A percentile compares a stretch with the other conserved stretches of the same genome.
phyloP scores from a whole-genome alignment of 2,797 vertebrate species.

The Forpus xanthops region DNA sequence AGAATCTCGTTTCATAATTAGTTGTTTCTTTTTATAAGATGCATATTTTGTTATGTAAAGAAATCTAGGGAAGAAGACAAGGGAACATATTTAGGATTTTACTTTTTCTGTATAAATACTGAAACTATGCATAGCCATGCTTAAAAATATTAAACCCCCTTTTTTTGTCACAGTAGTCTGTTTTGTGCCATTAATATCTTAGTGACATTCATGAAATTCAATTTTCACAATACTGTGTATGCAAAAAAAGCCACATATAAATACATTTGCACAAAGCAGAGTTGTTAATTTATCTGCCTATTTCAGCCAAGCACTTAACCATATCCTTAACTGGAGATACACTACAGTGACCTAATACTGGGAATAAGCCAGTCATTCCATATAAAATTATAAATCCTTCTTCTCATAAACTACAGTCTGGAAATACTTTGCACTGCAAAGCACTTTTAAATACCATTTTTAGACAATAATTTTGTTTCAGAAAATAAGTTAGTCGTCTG shows the following conservation, averaged over 20 bases:
- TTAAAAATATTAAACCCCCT: not conserved
- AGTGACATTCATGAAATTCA: not conserved
- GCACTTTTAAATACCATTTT: not conserved
- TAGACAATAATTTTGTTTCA: not conserved
- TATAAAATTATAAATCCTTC: not conserved
- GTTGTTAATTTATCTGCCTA: not conserved
- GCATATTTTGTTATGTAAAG: not conserved
- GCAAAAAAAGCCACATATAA: not conserved
- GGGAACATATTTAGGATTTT: not conserved
- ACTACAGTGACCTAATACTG: not conserved
- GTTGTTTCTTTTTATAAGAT: not conserved
- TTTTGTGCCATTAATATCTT: not conserved
- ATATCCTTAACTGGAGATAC: not conserved
- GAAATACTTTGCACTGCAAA: not conserved
- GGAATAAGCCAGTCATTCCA: not conserved
- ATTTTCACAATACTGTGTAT: not conserved
- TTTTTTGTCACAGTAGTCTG: not conserved
- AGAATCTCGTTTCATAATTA: not conserved
- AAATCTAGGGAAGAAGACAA: not conserved
- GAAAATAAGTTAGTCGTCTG: not conserved
- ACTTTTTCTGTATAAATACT: not conserved
- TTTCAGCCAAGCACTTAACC: not conserved
- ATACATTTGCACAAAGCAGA: not conserved
- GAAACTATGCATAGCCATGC: not conserved
- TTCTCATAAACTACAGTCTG: not conserved